phyloP scores from a whole-genome alignment of 2,888 invertebrate species.

The Loripinus fragilis region DNA sequence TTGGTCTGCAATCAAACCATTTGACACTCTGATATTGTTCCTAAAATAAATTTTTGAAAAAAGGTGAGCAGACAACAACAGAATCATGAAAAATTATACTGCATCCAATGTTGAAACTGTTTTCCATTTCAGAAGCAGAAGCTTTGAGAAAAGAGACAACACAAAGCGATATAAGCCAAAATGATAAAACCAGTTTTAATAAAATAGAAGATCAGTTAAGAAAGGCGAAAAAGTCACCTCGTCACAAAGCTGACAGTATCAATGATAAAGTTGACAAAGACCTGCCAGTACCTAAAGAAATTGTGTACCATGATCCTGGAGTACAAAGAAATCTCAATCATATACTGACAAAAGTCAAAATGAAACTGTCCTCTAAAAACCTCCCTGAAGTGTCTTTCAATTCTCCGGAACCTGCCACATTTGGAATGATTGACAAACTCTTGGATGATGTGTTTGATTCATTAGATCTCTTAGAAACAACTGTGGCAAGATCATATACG shows the following conservation, averaged over 20 bases:
- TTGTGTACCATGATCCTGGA: conserved; percentile 2
- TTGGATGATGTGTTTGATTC: conserved; percentile 48
- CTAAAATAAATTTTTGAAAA: too few relatives aligned
- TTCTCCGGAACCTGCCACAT: conserved; percentile 53
- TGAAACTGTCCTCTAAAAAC: conserved; percentile 33
- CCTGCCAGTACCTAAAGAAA: not conserved
- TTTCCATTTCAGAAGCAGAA: not conserved
- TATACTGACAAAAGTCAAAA: conserved; percentile 46
- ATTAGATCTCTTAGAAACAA: conserved; percentile 51
- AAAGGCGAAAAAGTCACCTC: not conserved
- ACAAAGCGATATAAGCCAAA: not conserved
- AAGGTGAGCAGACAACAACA: too few relatives aligned
- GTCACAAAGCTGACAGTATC: not conserved
- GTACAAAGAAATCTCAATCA: conserved; percentile 30
- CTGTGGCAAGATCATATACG: conserved; percentile 52
- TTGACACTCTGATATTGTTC: too few relatives aligned
- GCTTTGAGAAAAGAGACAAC: not conserved
- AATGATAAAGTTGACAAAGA: not conserved
- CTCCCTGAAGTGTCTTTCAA: conserved; percentile 35
- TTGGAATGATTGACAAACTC: conserved; percentile 51
- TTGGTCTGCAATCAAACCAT: too few relatives aligned
- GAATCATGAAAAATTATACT: too few relatives aligned
- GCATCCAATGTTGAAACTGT: too few relatives aligned
- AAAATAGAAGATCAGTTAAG: not conserved
- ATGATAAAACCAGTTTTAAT: not conserved